Percentiles rank a stretch among this genome's conserved stretches.
phyloP scores from a whole-genome alignment of 2,113 vertebrate species.

The Oryzias javanicus region DNA sequence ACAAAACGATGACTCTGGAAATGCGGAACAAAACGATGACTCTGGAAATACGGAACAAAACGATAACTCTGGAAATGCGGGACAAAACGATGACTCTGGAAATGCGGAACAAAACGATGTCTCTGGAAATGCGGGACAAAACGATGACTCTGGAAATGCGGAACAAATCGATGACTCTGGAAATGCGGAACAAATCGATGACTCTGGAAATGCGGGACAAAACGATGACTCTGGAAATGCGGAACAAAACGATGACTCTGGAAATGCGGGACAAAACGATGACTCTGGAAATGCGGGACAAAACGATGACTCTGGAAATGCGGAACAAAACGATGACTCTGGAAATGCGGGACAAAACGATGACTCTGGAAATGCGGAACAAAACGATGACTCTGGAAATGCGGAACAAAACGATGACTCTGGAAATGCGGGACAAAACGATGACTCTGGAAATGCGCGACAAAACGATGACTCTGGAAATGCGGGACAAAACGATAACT shows the following conservation, averaged over 20 bases:
- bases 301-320: conserved; percentile 25
- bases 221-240: too few relatives aligned
- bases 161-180: conserved; percentile 26
- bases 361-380: too few relatives aligned
- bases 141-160: too few relatives aligned
- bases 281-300: too few relatives aligned
- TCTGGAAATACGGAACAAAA: conserved; percentile 18
- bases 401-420: conserved; percentile 20
- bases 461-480: conserved; percentile 25
- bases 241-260: conserved; percentile 28
- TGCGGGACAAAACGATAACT: conserved; percentile 24
- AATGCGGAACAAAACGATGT: too few relatives aligned
- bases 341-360: conserved; percentile 5
- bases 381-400: conserved; percentile 27
- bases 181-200: conserved; percentile 14
- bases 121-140: conserved; percentile 12
- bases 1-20: conserved; percentile 27
- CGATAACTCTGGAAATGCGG: conserved; percentile 22
- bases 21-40: conserved; percentile 19
- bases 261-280: conserved; percentile 3
- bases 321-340: conserved; percentile 23
- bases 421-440: conserved; percentile 7
- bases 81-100: not conserved
- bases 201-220: conserved; percentile 18
- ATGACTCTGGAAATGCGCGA: too few relatives aligned